phyloP scores from a whole-genome alignment of 1,140 invertebrate genomes.

The Octopus bimaculoides region DNA sequence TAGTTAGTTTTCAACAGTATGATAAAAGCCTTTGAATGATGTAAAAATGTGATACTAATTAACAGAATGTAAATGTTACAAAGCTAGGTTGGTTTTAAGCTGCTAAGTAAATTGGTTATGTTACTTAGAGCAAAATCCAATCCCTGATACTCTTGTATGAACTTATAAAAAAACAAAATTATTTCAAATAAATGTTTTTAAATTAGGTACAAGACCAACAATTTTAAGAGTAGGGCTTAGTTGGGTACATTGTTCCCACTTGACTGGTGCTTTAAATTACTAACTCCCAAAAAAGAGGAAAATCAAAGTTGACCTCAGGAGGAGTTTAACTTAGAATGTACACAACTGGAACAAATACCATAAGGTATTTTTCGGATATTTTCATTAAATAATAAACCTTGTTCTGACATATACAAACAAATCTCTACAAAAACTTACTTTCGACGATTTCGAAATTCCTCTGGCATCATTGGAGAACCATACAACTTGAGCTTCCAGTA shows the following conservation, averaged over 20 bases:
- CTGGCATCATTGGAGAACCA: conserved; percentile 46
- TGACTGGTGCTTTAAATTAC: conserved; percentile 12
- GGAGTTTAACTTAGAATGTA: not conserved
- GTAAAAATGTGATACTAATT: too few species aligned
- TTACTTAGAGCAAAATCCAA: too few species aligned
- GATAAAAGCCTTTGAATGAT: too few species aligned
- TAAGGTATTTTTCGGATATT: not conserved
- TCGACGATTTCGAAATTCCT: conserved; percentile 40
- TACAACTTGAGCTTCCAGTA: conserved; percentile 46
- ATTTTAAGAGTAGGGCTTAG: too few species aligned
- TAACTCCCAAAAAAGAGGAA: not conserved
- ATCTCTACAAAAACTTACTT: conserved; percentile 22
- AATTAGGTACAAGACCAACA: too few species aligned
- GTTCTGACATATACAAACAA: not conserved
- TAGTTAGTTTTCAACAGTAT: too few species aligned
- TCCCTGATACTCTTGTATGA: too few species aligned
- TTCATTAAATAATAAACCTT: not conserved
- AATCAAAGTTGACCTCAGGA: not conserved
- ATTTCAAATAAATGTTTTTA: too few species aligned
- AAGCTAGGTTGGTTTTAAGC: too few species aligned
- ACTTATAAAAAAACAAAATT: too few species aligned
- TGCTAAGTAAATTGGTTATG: too few species aligned
- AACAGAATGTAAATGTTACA: too few species aligned
- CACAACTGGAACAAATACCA: not conserved
- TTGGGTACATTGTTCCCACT: not conserved